Percentiles rank a stretch among this genome's conserved stretches.
phyloP scores from a whole-genome alignment of 64 coral and sea anemone genomes.

The Orbicella faveolata region DNA sequence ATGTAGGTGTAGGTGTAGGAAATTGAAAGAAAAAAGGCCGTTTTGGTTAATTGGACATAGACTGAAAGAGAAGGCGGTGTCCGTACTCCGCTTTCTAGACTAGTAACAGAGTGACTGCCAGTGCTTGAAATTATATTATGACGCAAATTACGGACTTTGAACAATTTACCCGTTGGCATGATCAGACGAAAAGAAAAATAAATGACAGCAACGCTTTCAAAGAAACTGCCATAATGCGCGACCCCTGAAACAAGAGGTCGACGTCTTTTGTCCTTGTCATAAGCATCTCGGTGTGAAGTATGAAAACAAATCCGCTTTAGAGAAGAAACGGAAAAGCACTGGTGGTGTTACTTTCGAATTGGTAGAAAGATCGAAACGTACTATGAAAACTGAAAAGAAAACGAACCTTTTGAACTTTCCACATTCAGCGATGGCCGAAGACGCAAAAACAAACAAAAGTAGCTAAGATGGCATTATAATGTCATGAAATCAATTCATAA shows the following conservation, averaged over 20 bases:
- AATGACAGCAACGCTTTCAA: background rate
- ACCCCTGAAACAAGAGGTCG: constrained; percentile 26
- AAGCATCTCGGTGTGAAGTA: constrained; percentile 4
- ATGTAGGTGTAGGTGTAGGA: background rate
- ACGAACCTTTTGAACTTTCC: background rate
- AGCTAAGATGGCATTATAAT: constrained; percentile 22
- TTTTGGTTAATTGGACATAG: background rate
- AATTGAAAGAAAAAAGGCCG: too few species aligned
- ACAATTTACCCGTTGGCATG: background rate
- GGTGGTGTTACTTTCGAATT: background rate
- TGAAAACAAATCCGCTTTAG: constrained; percentile 4
- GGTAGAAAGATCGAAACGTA: background rate
- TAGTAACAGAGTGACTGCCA: background rate
- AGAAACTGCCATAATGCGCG: constrained; percentile 10
- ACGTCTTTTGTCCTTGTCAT: constrained; percentile 16
- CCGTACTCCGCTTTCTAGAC: background rate
- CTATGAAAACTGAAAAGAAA: background rate
- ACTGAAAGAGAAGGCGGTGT: background rate
- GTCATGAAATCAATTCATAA: constrained; percentile 55
- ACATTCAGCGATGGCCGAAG: background rate
- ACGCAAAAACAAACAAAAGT: constrained; percentile 9
- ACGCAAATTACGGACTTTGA: constrained; percentile 28
- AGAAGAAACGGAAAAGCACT: background rate
- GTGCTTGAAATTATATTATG: background rate
- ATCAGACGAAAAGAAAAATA: background rate